A percentile compares a stretch with the other conserved stretches of the same genome.
phyloP scores from a whole-genome alignment of 30 jellyfish, hydroid and myxozoan species.

The Cassiopea andromeda region DNA sequence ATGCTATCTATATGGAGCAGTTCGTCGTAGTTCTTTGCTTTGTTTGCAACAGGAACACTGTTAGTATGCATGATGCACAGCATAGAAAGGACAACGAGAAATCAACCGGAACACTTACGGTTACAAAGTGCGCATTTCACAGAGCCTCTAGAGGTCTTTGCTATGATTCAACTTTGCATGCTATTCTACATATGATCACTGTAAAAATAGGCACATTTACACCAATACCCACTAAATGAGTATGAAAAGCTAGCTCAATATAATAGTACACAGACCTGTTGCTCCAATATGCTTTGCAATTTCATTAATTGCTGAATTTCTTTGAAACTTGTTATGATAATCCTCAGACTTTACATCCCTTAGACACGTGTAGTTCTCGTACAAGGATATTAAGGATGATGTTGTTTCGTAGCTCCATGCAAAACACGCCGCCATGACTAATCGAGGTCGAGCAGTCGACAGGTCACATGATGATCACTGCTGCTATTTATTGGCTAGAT shows the following conservation, averaged over 20 bases:
- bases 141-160: background rate
- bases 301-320: slow-evolving; percentile 6
- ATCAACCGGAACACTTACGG: background rate
- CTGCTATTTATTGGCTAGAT: background rate
- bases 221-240: background rate
- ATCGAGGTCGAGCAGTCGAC: background rate
- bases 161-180: background rate
- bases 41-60: background rate
- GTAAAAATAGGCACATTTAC: background rate
- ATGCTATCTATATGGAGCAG: background rate
- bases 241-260: background rate
- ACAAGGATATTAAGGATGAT: background rate
- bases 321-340: background rate
- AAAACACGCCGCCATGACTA: slow-evolving; percentile 7
- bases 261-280: slow-evolving; percentile 5
- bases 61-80: background rate
- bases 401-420: background rate
- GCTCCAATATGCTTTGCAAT: slow-evolving; percentile 1
- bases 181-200: background rate
- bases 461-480: background rate
- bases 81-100: background rate
- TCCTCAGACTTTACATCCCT: background rate
- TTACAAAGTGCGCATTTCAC: background rate
- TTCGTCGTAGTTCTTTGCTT: background rate
- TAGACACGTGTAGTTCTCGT: background rate